phyloP scores from a whole-genome alignment of 2,113 vertebrate genomes.

The Eudyptes chrysolophus region DNA sequence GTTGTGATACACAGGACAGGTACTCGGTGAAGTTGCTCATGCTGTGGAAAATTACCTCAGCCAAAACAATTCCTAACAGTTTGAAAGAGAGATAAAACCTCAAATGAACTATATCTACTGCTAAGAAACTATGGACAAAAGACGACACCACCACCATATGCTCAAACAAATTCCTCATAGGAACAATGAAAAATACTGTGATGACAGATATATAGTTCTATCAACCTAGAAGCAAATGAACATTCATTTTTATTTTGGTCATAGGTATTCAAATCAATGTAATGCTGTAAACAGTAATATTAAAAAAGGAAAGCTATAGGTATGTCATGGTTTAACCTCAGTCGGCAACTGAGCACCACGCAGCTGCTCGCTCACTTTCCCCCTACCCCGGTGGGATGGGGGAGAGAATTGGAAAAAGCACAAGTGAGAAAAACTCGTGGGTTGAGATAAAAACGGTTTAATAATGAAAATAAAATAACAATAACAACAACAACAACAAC shows the following conservation, averaged over 20 bases:
- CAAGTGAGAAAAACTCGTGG: too few species aligned
- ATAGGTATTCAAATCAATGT: neutral
- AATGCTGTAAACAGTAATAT: neutral
- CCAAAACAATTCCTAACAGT: neutral
- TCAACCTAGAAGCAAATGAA: neutral
- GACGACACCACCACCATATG: neutral
- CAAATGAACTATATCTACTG: neutral
- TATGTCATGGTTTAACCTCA: too few species aligned
- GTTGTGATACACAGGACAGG: neutral
- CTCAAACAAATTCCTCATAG: neutral
- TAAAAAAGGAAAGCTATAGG: neutral
- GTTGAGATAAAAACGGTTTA: too few species aligned
- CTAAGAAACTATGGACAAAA: neutral
- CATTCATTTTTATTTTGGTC: neutral
- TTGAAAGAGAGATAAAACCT: neutral
- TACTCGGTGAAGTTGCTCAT: neutral
- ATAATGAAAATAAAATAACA: too few species aligned
- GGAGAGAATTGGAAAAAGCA: too few species aligned
- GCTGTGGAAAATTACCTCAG: neutral
- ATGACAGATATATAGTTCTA: neutral
- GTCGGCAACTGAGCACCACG: too few species aligned
- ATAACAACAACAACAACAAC: too few species aligned
- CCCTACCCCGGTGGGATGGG: too few species aligned
- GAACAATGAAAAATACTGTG: neutral
- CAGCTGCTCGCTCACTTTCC: too few species aligned